phyloP scores from a whole-genome alignment of 2,113 vertebrate genomes.

The Martes martes region DNA sequence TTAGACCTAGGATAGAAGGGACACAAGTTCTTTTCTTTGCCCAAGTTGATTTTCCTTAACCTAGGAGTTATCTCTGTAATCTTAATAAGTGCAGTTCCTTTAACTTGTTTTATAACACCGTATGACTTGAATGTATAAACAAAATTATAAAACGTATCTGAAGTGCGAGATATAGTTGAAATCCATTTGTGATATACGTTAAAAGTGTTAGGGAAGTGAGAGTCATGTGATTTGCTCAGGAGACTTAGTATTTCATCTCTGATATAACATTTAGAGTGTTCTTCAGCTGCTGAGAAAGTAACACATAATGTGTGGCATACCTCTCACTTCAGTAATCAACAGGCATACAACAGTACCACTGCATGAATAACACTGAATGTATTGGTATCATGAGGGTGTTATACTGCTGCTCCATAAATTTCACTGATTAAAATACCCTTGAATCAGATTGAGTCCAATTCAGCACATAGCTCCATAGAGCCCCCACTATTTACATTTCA shows the following conservation, averaged over 20 bases:
- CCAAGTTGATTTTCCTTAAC: not conserved
- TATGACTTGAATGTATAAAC: constrained; percentile 60
- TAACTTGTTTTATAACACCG: constrained; percentile 53
- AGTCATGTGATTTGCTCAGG: constrained; percentile 31
- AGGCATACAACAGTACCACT: not conserved
- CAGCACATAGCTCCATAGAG: not conserved
- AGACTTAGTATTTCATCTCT: constrained; percentile 10
- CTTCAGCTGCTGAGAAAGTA: constrained; percentile 43
- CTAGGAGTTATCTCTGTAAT: not conserved
- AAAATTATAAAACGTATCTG: constrained; percentile 29
- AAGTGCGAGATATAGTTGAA: constrained; percentile 59
- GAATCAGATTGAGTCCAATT: not conserved
- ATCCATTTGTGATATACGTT: constrained; percentile 52
- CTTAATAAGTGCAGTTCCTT: constrained; percentile 27
- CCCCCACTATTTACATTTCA: not conserved
- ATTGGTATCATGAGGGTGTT: not conserved
- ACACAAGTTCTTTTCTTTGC: not conserved
- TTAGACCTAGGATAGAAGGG: not conserved
- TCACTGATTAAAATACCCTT: constrained; percentile 14
- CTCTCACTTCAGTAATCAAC: not conserved
- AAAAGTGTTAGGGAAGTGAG: constrained; percentile 52
- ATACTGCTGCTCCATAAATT: not conserved
- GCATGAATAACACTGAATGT: not conserved
- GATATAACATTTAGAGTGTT: constrained; percentile 16
- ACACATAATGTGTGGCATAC: not conserved